Base-by-base conservation (phyloP, 2,113 vertebrate genomes). In the Paramisgurnus dabryanus region DNA sequence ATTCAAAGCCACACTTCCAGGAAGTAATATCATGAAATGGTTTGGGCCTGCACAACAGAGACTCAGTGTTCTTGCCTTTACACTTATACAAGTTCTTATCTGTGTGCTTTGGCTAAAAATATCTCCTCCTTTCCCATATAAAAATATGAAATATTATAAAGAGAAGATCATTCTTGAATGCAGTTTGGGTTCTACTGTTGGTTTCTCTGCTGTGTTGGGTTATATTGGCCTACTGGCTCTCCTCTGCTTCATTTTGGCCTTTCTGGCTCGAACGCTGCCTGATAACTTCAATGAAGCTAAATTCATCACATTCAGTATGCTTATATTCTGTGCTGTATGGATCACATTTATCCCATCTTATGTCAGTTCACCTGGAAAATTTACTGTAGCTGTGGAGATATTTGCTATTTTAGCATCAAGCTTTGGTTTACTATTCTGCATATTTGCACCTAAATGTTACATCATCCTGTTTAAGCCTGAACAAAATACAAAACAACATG, bases 391-490 rank as follows among this genome's bases (percentile, higher is more conserved):
- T 58, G 55, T 58, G 6, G 55, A 58, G 7, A 58, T 58, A 18
- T 58, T 58, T 58, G 55, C n/a, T 7, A 58, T 58, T 58, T 58
- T 58, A 18, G 55, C 90, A 89, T 76, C 88, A 86, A 69, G 89
- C 90, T 73, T 91, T 91, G 89, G 90, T 89, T 90, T 77, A 89
- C 89, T 88, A 79, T 84, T 58, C 45, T 27, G 76, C 89, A 13
- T 91, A 91, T 77, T 93, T 89, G 80, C 86, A 58, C 55, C 55
- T 8, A 58, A 58, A 58, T 58, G 55, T 18, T 58, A 8, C 7
- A 58, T 58, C 6, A 91, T 11, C 81, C 83, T 91, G 87, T 88
- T 89, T 71, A 92, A 90, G 86, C 85, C 83, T 61, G 83, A 87
- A 76, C 89, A 84, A 89, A 85, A 91, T 80, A 78, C 91, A 68